These are phyloP conservation scores for Triplophysa siluroides DNA, from an alignment of 2,113 vertebrate species.

Conservation along the genomic window DNA sequence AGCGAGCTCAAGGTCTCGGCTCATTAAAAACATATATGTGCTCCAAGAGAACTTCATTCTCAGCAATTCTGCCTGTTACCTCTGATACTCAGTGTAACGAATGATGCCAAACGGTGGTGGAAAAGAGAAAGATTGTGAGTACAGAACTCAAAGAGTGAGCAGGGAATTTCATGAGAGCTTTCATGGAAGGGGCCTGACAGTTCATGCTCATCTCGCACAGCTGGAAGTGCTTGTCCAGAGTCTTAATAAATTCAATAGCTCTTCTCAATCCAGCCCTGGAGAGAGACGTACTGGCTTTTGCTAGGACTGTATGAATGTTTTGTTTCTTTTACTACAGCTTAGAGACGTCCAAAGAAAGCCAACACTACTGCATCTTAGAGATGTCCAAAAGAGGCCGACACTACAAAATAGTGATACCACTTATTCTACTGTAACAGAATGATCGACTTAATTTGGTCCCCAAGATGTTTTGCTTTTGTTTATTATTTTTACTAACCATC, in stretches of 20 bases:
- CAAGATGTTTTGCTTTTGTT: too few species aligned
- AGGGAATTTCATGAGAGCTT: conserved; percentile 33
- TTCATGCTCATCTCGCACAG: conserved; percentile 40
- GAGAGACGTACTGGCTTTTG: conserved; percentile 39
- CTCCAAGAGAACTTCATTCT: neutral
- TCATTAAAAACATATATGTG: neutral
- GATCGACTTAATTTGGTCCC: neutral
- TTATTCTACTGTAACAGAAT: neutral
- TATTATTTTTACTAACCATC: too few species aligned
- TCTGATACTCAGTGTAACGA: neutral
- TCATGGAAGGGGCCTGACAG: conserved; percentile 40
- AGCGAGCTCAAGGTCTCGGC: neutral
- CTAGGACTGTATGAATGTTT: conserved; percentile 25
- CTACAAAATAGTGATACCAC: neutral
- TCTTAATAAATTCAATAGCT: conserved; percentile 35
- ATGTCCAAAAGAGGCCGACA: neutral
- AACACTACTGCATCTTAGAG: neutral
- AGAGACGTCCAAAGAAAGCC: neutral
- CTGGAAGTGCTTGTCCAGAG: conserved; percentile 37
- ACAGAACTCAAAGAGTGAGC: conserved; percentile 43
- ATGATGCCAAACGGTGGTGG: neutral
- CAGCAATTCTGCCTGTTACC: neutral
- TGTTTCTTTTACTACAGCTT: conserved; percentile 38
- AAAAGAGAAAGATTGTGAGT: conserved; percentile 2
- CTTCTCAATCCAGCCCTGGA: conserved; percentile 45